Base-by-base conservation (phyloP, 1,140 invertebrate genomes). In the Grapholita molesta region DNA sequence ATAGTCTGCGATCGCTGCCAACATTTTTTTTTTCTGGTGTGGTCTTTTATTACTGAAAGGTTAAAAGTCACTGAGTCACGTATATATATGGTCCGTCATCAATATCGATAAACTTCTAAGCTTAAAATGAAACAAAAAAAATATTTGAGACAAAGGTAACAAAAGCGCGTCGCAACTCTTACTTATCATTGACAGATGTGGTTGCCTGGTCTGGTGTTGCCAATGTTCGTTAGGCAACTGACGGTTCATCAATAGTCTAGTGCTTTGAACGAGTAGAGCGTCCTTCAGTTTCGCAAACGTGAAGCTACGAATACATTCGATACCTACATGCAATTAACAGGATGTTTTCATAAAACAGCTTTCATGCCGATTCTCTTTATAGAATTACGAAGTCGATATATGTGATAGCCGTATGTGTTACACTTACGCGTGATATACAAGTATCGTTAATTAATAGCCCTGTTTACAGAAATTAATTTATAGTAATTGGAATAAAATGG, bases 161-260 rank as follows among this genome's bases (percentile, higher is more conserved):
- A 72, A 66, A 73, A 71, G 73, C 77, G n/a, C n/a, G n/a, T 79
- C 70, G 67, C 55, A 74, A 74, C 79, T 76, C n/a, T n/a, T n/a
- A n/a, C 71, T 69, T 83, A 83, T 85, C 83, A 84, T 75, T 82
- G 83, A 87, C 78, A 73, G 73, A 87, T 84, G 79, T 73, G 79
- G 79, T 74, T 76, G 74, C 78, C 42, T 48, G 42, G 42, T 48
- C 18, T 4, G 42, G 42, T 21, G 42, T 21, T 21, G 73, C 67
- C 73, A 73, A 75, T 48, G 18, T 48, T 83, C 83, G 82, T 83
- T 84, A 84, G 73, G 75, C 68, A 66, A 75, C 64, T 76, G 82
- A 83, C 80, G 75, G 75, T 83, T 72, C 82, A 84, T 85, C 82
- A 84, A 84, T 85, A 32, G 55, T 66, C 18, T 48, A 48, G 72